Evolutionary conservation across 2,888 invertebrate genomes (phyloP).

Genomic region (Drosophila mercatorum): DNA sequence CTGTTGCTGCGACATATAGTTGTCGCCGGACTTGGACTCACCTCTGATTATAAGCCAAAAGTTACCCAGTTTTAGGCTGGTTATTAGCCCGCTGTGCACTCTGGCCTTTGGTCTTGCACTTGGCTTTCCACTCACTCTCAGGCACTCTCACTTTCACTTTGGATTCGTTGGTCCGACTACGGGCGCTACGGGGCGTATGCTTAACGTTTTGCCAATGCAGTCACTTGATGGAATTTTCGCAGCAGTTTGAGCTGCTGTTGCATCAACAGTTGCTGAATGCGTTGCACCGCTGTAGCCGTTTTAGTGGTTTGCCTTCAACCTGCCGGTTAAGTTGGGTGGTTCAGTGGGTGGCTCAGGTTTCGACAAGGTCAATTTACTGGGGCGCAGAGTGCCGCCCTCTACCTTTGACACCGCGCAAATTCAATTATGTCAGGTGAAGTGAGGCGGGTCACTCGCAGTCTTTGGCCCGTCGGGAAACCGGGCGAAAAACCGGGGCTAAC

Average conservation of each 20-base stretch:
- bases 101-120: conserved; percentile 13
- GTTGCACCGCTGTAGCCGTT: conserved; percentile 85
- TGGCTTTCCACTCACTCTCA: conserved; percentile 3
- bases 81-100: conserved; percentile 37
- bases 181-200: conserved; percentile 56
- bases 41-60: conserved; percentile 82
- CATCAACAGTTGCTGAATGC: conserved; percentile 84
- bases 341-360: neutral
- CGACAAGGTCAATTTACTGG: conserved; percentile 28
- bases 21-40: conserved; percentile 69
- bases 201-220: conserved; percentile 78
- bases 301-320: conserved; percentile 70
- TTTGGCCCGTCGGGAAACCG: conserved; percentile 1
- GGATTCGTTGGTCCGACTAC: neutral
- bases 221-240: conserved; percentile 80
- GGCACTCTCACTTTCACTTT: neutral
- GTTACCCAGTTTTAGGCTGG: conserved; percentile 81
- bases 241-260: conserved; percentile 84
- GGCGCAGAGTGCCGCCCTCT: neutral
- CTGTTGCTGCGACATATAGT: conserved; percentile 11
- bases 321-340: conserved; percentile 16
- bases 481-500: conserved; percentile 1
- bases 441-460: neutral
- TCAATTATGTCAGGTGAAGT: conserved; percentile 57
- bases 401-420: conserved; percentile 40